phyloP scores from a whole-genome alignment of 53 echinoderm and acorn worm species.

The Mesocentrotus franciscanus region DNA sequence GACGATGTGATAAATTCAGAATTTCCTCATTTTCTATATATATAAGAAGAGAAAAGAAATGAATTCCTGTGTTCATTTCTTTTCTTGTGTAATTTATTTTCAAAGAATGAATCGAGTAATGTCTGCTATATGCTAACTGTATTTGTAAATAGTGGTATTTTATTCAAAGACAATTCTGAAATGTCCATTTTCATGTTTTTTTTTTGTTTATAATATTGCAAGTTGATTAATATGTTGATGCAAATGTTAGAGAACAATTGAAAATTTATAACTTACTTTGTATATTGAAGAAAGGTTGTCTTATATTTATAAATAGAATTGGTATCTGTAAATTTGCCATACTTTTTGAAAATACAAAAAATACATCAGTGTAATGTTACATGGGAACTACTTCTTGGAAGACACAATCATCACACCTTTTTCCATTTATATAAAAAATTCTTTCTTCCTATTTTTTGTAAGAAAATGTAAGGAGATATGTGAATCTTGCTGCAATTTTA shows the following conservation, averaged over 20 bases:
- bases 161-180: conserved; percentile 64
- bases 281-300: conserved; percentile 57
- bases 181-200: conserved; percentile 51
- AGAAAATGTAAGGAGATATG: conserved; percentile 34
- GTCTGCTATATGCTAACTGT: conserved; percentile 55
- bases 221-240: conserved; percentile 30
- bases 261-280: conserved; percentile 63
- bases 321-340: conserved; percentile 62
- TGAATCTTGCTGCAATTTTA: conserved; percentile 63
- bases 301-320: conserved; percentile 57
- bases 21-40: conserved; percentile 44
- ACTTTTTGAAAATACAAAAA: conserved; percentile 28
- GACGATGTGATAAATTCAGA: not conserved
- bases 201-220: conserved; percentile 45
- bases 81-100: conserved; percentile 52
- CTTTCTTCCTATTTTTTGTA: conserved; percentile 50
- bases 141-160: conserved; percentile 64
- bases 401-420: conserved; percentile 20
- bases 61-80: not conserved
- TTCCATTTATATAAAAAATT: conserved; percentile 44
- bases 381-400: conserved; percentile 36
- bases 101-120: conserved; percentile 31
- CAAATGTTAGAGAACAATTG: conserved; percentile 46
- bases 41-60: conserved; percentile 3
- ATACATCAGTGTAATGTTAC: conserved; percentile 4